These are phyloP conservation scores for Drosophila serrata DNA, from an alignment of 1,140 invertebrate genomes.

Conservation along the genomic window DNA sequence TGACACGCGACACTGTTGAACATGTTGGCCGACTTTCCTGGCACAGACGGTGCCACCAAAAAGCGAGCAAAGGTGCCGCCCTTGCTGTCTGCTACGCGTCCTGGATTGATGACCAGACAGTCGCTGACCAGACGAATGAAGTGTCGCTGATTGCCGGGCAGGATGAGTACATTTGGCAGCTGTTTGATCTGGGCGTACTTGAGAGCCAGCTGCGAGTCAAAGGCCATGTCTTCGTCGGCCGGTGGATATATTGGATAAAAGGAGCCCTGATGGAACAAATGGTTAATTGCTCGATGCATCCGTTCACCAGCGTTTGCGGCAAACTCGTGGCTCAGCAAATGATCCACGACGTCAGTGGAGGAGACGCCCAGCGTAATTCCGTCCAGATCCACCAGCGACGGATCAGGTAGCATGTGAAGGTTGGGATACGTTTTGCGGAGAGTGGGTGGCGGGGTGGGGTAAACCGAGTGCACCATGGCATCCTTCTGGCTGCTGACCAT, in stretches of 20 bases:
- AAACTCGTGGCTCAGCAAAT: slow-evolving; percentile 92
- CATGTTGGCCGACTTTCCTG: slow-evolving; percentile 58
- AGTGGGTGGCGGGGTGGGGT: slow-evolving; percentile 92
- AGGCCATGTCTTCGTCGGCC: slow-evolving; percentile 88
- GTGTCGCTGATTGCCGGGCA: slow-evolving; percentile 93
- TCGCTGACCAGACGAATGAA: slow-evolving; percentile 90
- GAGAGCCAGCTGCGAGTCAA: slow-evolving; percentile 90
- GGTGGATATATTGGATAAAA: slow-evolving; percentile 94
- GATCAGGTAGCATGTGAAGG: slow-evolving; percentile 91
- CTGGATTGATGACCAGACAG: slow-evolving; percentile 94
- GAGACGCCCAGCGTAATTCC: slow-evolving; percentile 92
- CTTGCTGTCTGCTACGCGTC: slow-evolving; percentile 89
- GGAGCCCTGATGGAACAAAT: slow-evolving; percentile 91
- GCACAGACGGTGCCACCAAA: slow-evolving; percentile 66
- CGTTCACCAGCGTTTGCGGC: slow-evolving; percentile 87
- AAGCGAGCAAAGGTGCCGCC: slow-evolving; percentile 88
- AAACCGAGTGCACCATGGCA: slow-evolving; percentile 91
- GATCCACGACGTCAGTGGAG: slow-evolving; percentile 93
- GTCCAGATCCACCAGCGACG: slow-evolving; percentile 91
- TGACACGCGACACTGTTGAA: slow-evolving; percentile 79
- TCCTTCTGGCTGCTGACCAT: slow-evolving; percentile 92
- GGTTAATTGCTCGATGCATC: slow-evolving; percentile 89
- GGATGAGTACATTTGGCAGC: slow-evolving; percentile 92
- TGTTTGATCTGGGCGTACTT: slow-evolving; percentile 88
- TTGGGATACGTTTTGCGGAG: slow-evolving; percentile 87